A percentile compares a stretch with the other conserved stretches of the same genome.
phyloP scores from a whole-genome alignment of 2,113 vertebrate species.

The Glaucidium brasilianum region DNA sequence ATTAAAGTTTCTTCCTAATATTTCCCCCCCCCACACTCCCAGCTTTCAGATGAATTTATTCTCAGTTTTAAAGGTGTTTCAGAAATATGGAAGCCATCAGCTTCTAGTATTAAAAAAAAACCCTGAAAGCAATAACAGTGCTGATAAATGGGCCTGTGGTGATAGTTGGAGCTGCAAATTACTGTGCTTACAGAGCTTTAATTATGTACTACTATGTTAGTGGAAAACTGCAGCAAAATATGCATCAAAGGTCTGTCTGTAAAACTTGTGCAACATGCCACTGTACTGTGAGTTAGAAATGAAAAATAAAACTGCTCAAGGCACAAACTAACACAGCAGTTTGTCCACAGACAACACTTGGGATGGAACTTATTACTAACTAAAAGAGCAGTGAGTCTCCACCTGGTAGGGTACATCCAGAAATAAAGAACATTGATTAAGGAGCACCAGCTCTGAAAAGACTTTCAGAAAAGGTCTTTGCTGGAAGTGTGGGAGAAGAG shows the following conservation, averaged over 20 bases:
- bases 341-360: neutral
- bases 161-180: neutral
- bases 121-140: neutral
- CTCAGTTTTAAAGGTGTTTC: neutral
- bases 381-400: neutral
- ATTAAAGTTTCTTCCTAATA: neutral
- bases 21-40: accelerated
- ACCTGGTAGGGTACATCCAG: neutral
- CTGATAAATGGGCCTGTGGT: neutral
- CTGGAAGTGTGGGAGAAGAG: neutral
- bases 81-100: neutral
- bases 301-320: neutral
- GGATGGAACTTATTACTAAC: neutral
- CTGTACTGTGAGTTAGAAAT: neutral
- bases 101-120: neutral
- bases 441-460: neutral
- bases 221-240: neutral
- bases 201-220: neutral
- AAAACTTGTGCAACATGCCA: neutral
- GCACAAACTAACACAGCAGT: neutral
- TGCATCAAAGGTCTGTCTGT: neutral
- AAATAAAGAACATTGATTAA: neutral
- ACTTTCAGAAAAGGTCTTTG: neutral
- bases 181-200: neutral
- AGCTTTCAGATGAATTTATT: neutral